A percentile compares a stretch with the other conserved stretches of the same genome.
Evolutionary conservation across 2,113 vertebrate genomes (phyloP).

Genomic region (Cavia aperea): DNA sequence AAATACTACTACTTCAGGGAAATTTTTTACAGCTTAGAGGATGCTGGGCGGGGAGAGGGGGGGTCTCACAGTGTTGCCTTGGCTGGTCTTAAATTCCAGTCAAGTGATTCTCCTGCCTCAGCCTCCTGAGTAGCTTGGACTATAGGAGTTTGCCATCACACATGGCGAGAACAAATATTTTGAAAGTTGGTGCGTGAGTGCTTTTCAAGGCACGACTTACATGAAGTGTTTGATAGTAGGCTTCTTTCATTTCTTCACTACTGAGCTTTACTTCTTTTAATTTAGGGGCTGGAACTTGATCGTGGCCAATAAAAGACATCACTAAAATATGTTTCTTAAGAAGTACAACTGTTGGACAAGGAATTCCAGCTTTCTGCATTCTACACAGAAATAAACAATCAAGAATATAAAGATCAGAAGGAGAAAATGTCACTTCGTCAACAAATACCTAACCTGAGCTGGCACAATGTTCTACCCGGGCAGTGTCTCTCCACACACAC

Average conservation of each 20-base stretch:
- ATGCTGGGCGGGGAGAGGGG: not conserved
- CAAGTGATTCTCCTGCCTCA: not conserved
- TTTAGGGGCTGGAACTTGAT: constrained; percentile 94
- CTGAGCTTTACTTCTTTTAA: constrained; percentile 87
- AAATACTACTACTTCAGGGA: not conserved
- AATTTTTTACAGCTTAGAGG: not conserved
- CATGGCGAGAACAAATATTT: not conserved
- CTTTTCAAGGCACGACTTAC: constrained; percentile 74
- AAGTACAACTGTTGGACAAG: constrained; percentile 90
- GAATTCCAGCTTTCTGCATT: constrained; percentile 91
- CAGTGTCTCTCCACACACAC: not conserved
- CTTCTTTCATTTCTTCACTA: constrained; percentile 88
- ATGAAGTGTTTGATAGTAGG: constrained; percentile 86
- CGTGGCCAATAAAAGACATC: constrained; percentile 96
- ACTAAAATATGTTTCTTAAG: constrained; percentile 96
- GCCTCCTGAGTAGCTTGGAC: not conserved
- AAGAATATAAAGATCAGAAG: constrained; percentile 33
- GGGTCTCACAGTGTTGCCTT: not conserved
- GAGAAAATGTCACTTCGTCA: constrained; percentile 13
- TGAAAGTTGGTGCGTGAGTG: not conserved
- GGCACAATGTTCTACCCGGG: not conserved
- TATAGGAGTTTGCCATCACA: not conserved
- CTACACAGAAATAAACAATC: constrained; percentile 74
- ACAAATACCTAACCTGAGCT: constrained; percentile 9
- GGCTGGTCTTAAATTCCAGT: not conserved